Base-by-base conservation (phyloP, 1,140 invertebrate species). In the Monomorium pharaonis region DNA sequence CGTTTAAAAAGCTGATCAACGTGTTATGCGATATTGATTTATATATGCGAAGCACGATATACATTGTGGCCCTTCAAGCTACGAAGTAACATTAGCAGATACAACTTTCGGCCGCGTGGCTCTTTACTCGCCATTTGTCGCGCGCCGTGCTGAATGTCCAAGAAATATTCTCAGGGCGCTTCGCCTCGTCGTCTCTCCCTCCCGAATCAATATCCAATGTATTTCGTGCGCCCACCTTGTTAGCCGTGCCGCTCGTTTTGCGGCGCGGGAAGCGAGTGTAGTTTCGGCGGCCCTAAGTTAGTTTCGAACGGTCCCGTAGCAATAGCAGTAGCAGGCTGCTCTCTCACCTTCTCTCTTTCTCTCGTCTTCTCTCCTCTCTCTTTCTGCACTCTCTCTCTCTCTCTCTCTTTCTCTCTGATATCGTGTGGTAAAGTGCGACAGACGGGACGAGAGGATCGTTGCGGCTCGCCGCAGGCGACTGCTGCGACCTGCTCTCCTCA, bases 391-490 rank as follows among this genome's bases (percentile, higher is more conserved):
- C 9, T 72, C 49, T 81, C 37, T 74, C 42, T n/a, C 49, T 58
- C 88, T 85, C 77, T 86, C 72, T 60, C n/a, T 58, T 51, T 84
- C 37, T 84, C 58, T 81, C 65, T 12, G 58, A 44, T 89, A 89
- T 49, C 88, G 77, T 89, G 78, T 80, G 89, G 86, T 90, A 75
- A 63, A 80, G 56, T 85, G 80, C 75, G 85, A 90, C 65, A 87
- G 86, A 65, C 91, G 84, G 91, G 92, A 92, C 90, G 91, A 90
- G 91, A 92, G 90, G 92, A 94, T 93, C 94, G 92, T 94, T 94
- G 94, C 89, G 94, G 94, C 91, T 69, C 91, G 88, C 94, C 94
- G 92, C 93, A 93, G 92, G 93, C 93, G 92, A 94, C 94, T 94
- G 93, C 94, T 94, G 94, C 92, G 89, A 93, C 92, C 93, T 88